Conservation (phyloP, 1,140 invertebrate species). For the Diachasma alloeum region DNA sequence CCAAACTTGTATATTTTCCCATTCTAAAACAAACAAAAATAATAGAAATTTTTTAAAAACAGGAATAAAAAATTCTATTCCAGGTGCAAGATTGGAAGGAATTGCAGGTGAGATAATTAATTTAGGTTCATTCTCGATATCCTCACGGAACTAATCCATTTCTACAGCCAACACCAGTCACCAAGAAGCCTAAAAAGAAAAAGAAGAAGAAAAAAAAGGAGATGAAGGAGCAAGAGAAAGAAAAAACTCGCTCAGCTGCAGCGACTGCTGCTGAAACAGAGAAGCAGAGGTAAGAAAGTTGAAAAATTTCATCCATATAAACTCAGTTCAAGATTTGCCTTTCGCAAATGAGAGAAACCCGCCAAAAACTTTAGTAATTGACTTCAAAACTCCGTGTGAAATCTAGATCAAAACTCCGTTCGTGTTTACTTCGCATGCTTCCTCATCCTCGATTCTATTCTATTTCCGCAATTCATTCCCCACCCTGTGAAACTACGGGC, state of each 20-base stretch:
- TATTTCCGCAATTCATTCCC: conserved; percentile 35
- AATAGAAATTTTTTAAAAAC: not conserved
- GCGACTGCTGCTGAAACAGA: conserved; percentile 34
- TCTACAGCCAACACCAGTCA: not conserved
- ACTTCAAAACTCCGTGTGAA: not conserved
- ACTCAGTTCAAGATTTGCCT: not conserved
- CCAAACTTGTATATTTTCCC: conserved; percentile 12
- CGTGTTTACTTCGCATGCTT: conserved; percentile 25
- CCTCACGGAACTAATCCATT: not conserved
- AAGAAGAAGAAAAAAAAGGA: conserved; percentile 30
- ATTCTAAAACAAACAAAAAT: conserved; percentile 21
- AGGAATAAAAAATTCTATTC: not conserved
- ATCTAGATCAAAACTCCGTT: conserved; percentile 21
- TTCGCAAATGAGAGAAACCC: not conserved
- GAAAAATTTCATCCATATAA: not conserved
- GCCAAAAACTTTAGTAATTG: conserved; percentile 18
- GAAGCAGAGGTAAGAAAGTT: conserved; percentile 27
- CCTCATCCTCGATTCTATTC: conserved; percentile 20
- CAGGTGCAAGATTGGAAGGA: not conserved
- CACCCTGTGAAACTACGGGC: conserved; percentile 16
- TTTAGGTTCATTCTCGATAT: not conserved
- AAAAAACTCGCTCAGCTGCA: conserved; percentile 29
- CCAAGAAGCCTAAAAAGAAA: conserved; percentile 7
- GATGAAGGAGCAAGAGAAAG: conserved; percentile 34
- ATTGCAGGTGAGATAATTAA: not conserved